phyloP scores from a whole-genome alignment of 2,888 invertebrate species.

The Conchocele bisecta region DNA sequence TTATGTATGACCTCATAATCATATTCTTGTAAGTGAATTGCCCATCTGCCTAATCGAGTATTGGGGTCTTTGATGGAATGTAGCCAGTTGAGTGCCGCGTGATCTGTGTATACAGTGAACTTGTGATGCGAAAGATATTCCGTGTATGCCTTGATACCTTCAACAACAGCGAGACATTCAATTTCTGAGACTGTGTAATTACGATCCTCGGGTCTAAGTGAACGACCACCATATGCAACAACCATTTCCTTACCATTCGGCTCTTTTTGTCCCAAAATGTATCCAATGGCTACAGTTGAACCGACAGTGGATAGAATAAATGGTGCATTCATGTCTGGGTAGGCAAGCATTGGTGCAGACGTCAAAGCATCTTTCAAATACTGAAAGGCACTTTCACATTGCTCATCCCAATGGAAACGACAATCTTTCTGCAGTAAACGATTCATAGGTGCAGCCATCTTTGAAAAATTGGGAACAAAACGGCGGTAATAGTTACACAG shows the following conservation, averaged over 20 bases:
- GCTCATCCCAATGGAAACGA: constrained; percentile 68
- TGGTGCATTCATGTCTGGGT: constrained; percentile 54
- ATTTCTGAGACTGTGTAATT: constrained; percentile 51
- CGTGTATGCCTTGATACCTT: constrained; percentile 39
- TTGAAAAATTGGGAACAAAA: constrained; percentile 75
- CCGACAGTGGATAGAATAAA: constrained; percentile 52
- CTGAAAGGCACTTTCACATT: constrained; percentile 73
- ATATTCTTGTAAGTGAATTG: constrained; percentile 42
- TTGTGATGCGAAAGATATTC: constrained; percentile 48
- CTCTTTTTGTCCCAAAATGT: constrained; percentile 54
- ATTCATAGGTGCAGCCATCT: constrained; percentile 73
- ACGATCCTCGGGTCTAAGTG: constrained; percentile 32
- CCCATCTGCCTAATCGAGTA: constrained; percentile 43
- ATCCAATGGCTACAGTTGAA: constrained; percentile 50
- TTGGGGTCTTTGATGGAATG: constrained; percentile 37
- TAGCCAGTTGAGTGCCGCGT: constrained; percentile 50
- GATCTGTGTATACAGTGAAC: constrained; percentile 58
- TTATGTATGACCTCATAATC: constrained; percentile 33
- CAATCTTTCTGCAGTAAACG: constrained; percentile 64
- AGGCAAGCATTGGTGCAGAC: constrained; percentile 53
- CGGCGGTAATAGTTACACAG: constrained; percentile 79
- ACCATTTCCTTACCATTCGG: constrained; percentile 45
- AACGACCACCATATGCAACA: constrained; percentile 56
- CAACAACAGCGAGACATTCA: constrained; percentile 43
- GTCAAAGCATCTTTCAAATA: constrained; percentile 67